Base-by-base conservation (phyloP, 2,888 invertebrate genomes). In the Camptogramma bilineatum region DNA sequence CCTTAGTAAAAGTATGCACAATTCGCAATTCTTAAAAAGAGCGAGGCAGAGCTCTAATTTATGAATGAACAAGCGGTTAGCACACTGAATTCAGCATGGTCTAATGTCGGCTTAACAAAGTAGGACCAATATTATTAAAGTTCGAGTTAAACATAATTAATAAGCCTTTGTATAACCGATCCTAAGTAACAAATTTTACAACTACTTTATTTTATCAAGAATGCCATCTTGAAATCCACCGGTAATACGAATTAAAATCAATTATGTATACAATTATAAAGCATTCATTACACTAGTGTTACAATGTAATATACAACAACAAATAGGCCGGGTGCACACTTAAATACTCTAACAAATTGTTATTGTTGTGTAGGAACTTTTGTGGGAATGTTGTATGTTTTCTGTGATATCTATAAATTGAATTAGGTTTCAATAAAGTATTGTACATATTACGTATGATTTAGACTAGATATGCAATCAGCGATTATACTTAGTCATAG, bases 231-330 rank as follows among this genome's bases (percentile, higher is more conserved):
- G 54, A 53, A 55, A 64, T 18, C 61, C 51, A 67, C 56, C 52
- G 48, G 56, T 57, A 62, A 60, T 68, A 50, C 55, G 50, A 61
- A 67, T 61, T 63, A 39, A 63, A 69, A 67, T 65, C 59, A 66
- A 67, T 66, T 62, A 68, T 64, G 58, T 62, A 62, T 66, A 66
- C 46, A 63, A 65, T 68, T 66, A 69, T 65, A 70, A 70, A 72
- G 73, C 73, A 70, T 72, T 60, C 62, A 65, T 66, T 69, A 73
- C 64, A 51, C 69, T 70, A 71, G 64, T 69, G 66, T 68, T 67
- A 70, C 62, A 71, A 64, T 69, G 60, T 68, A 67, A 62, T 68
- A 71, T 68, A 70, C 68, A 70, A 70, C 67, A 70, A 71, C 63
- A 39, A 61, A 55, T 54, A 19, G 54, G 59, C 58, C 62, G 62